Conservation (phyloP, 2,888 invertebrate species). For the Galerucella calmariensis region DNA sequence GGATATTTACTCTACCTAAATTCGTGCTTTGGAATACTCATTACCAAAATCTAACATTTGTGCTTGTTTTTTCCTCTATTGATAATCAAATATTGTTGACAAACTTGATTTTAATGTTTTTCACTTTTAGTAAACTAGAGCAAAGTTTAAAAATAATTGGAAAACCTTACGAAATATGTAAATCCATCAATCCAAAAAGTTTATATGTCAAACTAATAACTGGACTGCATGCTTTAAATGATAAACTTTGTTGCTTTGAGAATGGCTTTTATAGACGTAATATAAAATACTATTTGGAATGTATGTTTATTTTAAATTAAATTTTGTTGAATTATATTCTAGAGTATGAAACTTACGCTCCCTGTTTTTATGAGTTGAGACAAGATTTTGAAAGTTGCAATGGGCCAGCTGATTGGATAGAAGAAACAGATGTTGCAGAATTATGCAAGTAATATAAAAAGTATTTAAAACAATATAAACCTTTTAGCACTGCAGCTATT, state of each 20-base stretch:
- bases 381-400: conserved; percentile 67
- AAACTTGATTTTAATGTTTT: conserved; percentile 1
- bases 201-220: conserved; percentile 65
- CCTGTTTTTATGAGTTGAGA: conserved; percentile 61
- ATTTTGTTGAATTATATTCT: conserved; percentile 24
- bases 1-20: too few species aligned
- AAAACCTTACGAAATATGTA: conserved; percentile 62
- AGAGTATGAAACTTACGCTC: conserved; percentile 27
- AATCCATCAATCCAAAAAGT: conserved; percentile 60
- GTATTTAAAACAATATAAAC: not conserved
- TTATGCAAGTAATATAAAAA: conserved; percentile 63
- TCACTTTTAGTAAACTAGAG: conserved; percentile 55
- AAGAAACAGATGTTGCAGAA: conserved; percentile 61
- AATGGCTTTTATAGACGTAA: conserved; percentile 30
- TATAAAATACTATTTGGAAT: conserved; percentile 6
- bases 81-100: too few species aligned
- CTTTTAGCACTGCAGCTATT: not conserved
- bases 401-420: conserved; percentile 69
- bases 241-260: conserved; percentile 58
- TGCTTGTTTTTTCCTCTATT: too few species aligned
- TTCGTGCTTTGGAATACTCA: too few species aligned
- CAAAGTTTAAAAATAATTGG: conserved; percentile 62
- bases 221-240: conserved; percentile 63
- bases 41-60: too few species aligned
- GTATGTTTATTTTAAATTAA: not conserved